Conservation (phyloP, 2,797 vertebrate species). For the Nasua narica region DNA sequence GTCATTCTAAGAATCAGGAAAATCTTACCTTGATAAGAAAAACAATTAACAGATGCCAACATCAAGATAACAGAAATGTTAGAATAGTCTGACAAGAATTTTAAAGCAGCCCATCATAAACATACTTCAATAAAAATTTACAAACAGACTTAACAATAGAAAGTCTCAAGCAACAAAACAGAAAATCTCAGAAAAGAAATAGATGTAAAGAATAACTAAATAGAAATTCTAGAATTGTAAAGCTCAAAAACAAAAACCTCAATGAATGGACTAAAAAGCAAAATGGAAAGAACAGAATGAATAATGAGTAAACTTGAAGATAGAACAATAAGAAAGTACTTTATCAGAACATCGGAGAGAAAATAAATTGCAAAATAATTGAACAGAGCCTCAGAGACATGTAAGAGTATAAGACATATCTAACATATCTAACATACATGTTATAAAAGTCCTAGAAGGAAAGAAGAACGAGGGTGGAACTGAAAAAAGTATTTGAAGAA, state of each 20-base stretch:
- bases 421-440: background rate
- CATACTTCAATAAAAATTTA: background rate
- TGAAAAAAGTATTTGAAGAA: background rate
- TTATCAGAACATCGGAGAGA: background rate
- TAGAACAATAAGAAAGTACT: background rate
- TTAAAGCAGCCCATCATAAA: background rate
- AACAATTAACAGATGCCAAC: background rate
- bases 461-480: background rate
- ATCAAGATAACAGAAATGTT: constrained; percentile 10
- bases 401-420: background rate
- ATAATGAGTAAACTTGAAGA: background rate
- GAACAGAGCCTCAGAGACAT: background rate
- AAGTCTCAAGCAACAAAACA: background rate
- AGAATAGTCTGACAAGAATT: background rate
- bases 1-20: constrained; percentile 27
- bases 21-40: constrained; percentile 17
- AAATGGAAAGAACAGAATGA: background rate
- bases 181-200: background rate
- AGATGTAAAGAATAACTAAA: background rate
- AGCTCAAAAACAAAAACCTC: background rate
- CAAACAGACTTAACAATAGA: background rate
- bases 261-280: background rate
- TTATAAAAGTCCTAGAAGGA: background rate
- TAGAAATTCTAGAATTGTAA: background rate
- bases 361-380: background rate